Conservation (phyloP, 1,140 invertebrate genomes). For the Pentalonia nigronervosa region DNA sequence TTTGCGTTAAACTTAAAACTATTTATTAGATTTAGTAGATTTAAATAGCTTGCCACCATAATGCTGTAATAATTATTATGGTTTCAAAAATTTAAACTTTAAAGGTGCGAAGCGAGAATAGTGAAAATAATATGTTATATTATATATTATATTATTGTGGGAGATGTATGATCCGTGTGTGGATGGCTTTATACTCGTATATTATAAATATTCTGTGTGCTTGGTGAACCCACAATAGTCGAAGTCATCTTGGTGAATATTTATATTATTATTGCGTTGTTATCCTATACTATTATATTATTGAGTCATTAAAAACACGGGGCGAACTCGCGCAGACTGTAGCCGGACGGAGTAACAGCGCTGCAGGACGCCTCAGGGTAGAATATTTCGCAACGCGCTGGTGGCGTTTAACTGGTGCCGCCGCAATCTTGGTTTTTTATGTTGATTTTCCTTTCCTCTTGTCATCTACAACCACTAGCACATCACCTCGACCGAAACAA, state of each 20-base stretch:
- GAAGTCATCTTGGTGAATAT: background rate
- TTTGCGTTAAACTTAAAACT: background rate
- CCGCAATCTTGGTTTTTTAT: background rate
- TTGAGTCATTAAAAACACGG: conserved; percentile 33
- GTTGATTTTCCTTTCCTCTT: conserved; percentile 25
- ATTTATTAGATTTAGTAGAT: background rate
- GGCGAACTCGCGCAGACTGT: background rate
- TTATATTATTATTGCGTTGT: conserved; percentile 8
- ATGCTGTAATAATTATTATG: background rate
- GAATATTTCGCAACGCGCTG: conserved; percentile 11
- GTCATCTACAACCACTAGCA: background rate
- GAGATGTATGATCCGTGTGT: background rate
- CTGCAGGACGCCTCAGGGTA: background rate
- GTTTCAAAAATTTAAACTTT: background rate
- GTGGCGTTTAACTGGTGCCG: conserved; percentile 21
- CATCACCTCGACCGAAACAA: background rate
- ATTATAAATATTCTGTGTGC: background rate
- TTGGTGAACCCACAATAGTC: background rate
- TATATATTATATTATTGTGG: background rate
- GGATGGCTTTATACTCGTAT: background rate
- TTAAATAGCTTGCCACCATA: background rate
- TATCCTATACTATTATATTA: background rate
- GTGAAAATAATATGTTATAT: background rate
- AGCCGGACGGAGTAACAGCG: background rate
- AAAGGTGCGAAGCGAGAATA: background rate